phyloP scores from a whole-genome alignment of 2,888 invertebrate genomes.

The Chrysotoxum bicinctum region DNA sequence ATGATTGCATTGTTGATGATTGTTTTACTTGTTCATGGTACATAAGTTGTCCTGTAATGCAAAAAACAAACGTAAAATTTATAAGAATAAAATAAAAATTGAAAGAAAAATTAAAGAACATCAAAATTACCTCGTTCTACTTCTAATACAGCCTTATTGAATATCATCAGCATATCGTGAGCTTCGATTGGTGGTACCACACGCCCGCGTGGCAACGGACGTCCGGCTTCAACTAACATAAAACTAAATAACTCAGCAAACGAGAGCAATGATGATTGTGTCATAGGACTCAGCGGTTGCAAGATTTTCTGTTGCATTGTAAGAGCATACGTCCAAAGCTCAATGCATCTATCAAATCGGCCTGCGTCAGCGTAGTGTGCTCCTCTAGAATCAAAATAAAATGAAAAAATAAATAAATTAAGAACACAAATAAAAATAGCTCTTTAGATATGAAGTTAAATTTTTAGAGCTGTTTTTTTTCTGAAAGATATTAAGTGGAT shows the following conservation, averaged over 20 bases:
- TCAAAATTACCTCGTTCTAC: constrained; percentile 83
- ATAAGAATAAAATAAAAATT: neutral
- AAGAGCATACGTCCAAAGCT: constrained; percentile 97
- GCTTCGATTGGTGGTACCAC: constrained; percentile 91
- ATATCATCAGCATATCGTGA: constrained; percentile 91
- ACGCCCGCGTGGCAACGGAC: constrained; percentile 86
- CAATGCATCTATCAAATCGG: constrained; percentile 94
- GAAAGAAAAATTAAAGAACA: neutral
- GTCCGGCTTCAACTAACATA: constrained; percentile 94
- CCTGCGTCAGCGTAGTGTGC: constrained; percentile 97
- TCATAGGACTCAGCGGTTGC: constrained; percentile 96
- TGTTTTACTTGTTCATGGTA: constrained; percentile 78
- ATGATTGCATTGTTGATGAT: constrained; percentile 83
- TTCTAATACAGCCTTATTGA: constrained; percentile 90
- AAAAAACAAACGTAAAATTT: constrained; percentile 1
- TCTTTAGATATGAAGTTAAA: neutral
- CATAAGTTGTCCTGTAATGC: constrained; percentile 83
- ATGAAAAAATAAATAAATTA: constrained; percentile 74
- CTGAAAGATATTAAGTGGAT: neutral
- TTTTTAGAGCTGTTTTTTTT: too few species aligned
- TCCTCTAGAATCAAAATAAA: constrained; percentile 83
- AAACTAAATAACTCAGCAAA: constrained; percentile 97
- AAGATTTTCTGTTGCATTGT: constrained; percentile 97
- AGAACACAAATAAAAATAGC: neutral
- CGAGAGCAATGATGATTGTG: constrained; percentile 95